Evolutionary conservation across 2,797 vertebrate genomes (phyloP).

Genomic region (Crenichthys baileyi): DNA sequence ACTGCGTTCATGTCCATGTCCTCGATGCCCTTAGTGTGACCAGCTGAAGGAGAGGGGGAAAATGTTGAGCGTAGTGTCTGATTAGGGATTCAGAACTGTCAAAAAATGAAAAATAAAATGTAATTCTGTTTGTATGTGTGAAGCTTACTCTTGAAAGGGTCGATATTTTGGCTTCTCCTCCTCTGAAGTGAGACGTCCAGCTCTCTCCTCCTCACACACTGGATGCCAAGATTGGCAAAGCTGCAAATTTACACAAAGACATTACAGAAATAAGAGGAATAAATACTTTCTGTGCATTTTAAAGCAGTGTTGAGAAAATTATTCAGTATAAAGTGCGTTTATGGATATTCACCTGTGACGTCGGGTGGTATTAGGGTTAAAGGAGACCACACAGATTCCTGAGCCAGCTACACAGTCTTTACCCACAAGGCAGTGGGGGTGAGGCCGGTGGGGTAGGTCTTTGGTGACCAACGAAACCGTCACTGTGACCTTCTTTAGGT

Average conservation of each 20-base stretch:
- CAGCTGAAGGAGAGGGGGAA: conserved; percentile 74
- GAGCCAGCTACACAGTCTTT: conserved; percentile 86
- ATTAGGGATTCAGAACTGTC: not conserved
- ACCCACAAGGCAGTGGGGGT: conserved; percentile 95
- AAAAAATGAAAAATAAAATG: not conserved
- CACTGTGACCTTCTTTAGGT: conserved; percentile 84
- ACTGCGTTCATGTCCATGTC: conserved; percentile 98
- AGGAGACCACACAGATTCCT: conserved; percentile 86
- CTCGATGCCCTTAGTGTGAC: conserved; percentile 91
- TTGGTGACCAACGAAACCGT: conserved; percentile 92
- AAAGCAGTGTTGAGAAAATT: not conserved
- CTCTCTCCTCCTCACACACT: conserved; percentile 94
- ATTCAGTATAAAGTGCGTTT: not conserved
- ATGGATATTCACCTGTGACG: conserved; percentile 83
- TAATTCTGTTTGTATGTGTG: not conserved
- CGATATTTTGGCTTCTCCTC: conserved; percentile 89
- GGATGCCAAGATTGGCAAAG: conserved; percentile 93
- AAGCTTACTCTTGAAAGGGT: conserved; percentile 91
- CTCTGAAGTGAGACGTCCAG: conserved; percentile 87
- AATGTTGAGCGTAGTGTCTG: not conserved
- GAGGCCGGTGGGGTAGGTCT: conserved; percentile 90
- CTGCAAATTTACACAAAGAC: conserved; percentile 64
- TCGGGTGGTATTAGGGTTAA: conserved; percentile 82
- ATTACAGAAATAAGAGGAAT: not conserved
- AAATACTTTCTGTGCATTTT: not conserved